Evolutionary conservation across 2,797 vertebrate species (phyloP).

Genomic region (Sebastes nivosus): DNA sequence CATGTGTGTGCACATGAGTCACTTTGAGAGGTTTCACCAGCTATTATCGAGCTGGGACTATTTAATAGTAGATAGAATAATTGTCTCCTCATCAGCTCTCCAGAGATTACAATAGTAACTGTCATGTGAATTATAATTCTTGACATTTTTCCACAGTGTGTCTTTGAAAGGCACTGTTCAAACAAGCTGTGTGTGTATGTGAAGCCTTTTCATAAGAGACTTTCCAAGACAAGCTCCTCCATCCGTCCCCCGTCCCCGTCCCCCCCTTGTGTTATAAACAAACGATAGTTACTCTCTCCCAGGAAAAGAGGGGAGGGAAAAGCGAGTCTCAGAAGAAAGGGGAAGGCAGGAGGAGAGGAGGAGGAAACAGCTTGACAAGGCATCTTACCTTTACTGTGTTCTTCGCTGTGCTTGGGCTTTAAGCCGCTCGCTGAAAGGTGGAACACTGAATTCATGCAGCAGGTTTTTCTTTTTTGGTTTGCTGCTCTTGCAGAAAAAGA

Average conservation of each 20-base stretch:
- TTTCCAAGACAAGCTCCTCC: slow-evolving; percentile 50
- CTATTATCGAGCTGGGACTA: slow-evolving; percentile 63
- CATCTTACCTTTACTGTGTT: slow-evolving; percentile 69
- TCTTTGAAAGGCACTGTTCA: slow-evolving; percentile 48
- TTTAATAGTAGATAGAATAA: slow-evolving; percentile 69
- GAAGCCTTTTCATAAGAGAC: slow-evolving; percentile 54
- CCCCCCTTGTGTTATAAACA: slow-evolving; percentile 54
- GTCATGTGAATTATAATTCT: slow-evolving; percentile 66
- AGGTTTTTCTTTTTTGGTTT: neutral
- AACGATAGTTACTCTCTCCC: slow-evolving; percentile 51
- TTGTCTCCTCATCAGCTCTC: slow-evolving; percentile 70
- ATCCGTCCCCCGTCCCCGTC: slow-evolving; percentile 19
- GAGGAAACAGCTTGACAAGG: slow-evolving; percentile 66
- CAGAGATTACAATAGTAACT: slow-evolving; percentile 64
- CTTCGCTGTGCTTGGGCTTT: slow-evolving; percentile 51
- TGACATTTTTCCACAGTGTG: slow-evolving; percentile 45
- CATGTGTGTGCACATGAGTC: slow-evolving; percentile 54
- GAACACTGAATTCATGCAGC: slow-evolving; percentile 58
- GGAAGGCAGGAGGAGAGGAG: slow-evolving; percentile 39
- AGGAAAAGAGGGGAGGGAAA: slow-evolving; percentile 18
- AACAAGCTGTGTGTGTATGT: slow-evolving; percentile 14
- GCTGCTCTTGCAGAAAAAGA: slow-evolving; percentile 47
- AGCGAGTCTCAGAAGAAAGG: slow-evolving; percentile 45
- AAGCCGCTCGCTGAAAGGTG: slow-evolving; percentile 59
- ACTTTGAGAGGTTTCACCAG: slow-evolving; percentile 65